These are phyloP conservation scores for Phoenicopterus ruber DNA, from an alignment of 2,113 vertebrate genomes.

Conservation along the genomic window DNA sequence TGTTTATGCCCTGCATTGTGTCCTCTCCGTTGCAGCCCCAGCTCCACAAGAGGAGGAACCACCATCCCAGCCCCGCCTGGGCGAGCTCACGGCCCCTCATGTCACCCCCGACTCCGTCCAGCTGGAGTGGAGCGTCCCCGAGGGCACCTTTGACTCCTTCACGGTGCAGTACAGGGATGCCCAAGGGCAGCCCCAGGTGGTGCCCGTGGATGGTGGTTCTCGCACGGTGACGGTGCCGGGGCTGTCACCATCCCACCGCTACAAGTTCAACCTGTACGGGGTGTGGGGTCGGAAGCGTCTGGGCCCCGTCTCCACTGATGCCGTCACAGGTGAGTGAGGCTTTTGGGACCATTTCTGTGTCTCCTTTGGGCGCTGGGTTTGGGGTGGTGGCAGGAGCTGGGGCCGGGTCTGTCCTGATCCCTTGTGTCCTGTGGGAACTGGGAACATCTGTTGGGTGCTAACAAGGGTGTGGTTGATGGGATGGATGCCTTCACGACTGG, in stretches of 20 bases:
- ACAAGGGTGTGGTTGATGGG: too few relatives aligned
- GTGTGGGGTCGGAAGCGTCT: not conserved
- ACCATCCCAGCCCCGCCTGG: not conserved
- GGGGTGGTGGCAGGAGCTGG: not conserved
- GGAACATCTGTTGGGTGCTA: not conserved
- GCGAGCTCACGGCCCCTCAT: not conserved
- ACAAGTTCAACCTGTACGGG: conserved; percentile 63
- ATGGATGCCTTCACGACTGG: not conserved
- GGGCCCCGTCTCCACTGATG: not conserved
- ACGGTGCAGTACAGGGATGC: not conserved
- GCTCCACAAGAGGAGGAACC: not conserved
- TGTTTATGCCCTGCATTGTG: not conserved
- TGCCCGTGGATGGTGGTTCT: not conserved
- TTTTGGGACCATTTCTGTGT: not conserved
- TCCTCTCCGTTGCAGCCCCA: not conserved
- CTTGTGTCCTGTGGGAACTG: too few relatives aligned
- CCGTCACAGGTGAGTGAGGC: not conserved
- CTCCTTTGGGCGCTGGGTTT: not conserved
- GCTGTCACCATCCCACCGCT: conserved; percentile 39
- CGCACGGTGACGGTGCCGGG: not conserved
- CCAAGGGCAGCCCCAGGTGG: not conserved
- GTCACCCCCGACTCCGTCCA: not conserved
- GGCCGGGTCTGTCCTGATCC: not conserved
- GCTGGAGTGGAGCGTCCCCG: conserved; percentile 21
- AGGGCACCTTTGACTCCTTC: conserved; percentile 67